Evolutionary conservation across 2,888 invertebrate genomes (phyloP).

Genomic region (Selenia dentaria): DNA sequence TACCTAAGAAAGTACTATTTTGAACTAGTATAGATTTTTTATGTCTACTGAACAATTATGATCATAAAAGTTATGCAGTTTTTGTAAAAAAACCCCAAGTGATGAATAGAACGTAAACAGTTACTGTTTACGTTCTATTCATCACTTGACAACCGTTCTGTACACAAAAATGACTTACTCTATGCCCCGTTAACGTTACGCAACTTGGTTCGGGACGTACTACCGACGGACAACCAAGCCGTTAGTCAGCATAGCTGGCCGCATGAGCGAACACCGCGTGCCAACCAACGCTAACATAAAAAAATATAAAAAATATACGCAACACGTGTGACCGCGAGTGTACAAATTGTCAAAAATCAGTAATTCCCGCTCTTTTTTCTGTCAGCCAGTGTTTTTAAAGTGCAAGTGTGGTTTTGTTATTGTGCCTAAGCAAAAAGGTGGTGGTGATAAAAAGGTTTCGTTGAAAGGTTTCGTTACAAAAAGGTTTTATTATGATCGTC

Average conservation of each 20-base stretch:
- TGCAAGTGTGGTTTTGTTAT: constrained; percentile 35
- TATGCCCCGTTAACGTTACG: constrained; percentile 79
- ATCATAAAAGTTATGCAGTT: too few relatives aligned
- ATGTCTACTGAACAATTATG: too few relatives aligned
- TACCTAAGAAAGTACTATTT: too few relatives aligned
- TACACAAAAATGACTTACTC: constrained; percentile 67
- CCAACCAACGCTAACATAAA: constrained; percentile 38
- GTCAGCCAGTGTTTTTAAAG: constrained; percentile 25
- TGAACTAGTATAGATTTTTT: too few relatives aligned
- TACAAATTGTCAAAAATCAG: constrained; percentile 45
- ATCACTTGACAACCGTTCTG: constrained; percentile 49
- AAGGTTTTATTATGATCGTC: constrained; percentile 37
- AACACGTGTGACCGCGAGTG: constrained; percentile 42
- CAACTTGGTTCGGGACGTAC: constrained; percentile 67
- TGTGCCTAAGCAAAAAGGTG: constrained; percentile 4
- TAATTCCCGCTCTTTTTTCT: constrained; percentile 28
- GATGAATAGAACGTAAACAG: too few relatives aligned
- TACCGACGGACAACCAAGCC: constrained; percentile 57
- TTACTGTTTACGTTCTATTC: constrained; percentile 27
- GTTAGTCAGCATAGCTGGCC: constrained; percentile 67
- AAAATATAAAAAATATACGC: constrained; percentile 46
- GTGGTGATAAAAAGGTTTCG: constrained; percentile 21
- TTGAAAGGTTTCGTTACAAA: constrained; percentile 33
- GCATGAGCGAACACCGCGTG: constrained; percentile 59
- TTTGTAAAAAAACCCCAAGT: too few relatives aligned